These are phyloP conservation scores for Sebastes schlegelii DNA, from an alignment of 2,113 vertebrate genomes.

Conservation along the genomic window DNA sequence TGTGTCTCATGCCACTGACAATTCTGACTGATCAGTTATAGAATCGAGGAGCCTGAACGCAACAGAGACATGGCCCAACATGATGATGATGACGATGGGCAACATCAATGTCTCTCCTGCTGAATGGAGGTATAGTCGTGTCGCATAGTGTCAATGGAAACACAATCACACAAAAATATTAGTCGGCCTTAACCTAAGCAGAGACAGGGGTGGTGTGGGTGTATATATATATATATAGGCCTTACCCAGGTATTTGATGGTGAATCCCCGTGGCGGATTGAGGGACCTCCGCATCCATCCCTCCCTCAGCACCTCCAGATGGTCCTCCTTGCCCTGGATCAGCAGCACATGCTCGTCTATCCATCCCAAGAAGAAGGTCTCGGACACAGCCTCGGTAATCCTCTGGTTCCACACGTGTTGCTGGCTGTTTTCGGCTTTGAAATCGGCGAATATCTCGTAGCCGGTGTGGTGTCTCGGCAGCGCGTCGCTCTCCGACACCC, in stretches of 20 bases:
- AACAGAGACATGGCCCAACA: neutral
- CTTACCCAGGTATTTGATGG: constrained; percentile 96
- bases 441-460: constrained; percentile 97
- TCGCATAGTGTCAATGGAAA: neutral
- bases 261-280: constrained; percentile 92
- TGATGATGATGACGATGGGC: neutral
- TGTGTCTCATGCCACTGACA: neutral
- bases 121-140: neutral
- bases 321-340: constrained; percentile 95
- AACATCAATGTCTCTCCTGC: neutral
- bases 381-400: constrained; percentile 92
- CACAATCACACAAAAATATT: neutral
- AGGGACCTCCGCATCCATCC: constrained; percentile 94
- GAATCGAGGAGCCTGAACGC: neutral
- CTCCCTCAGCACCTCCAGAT: constrained; percentile 94
- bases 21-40: neutral
- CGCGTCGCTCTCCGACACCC: constrained; percentile 83
- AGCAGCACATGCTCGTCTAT: constrained; percentile 97
- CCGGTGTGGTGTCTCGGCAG: constrained; percentile 91
- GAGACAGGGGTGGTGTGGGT: neutral
- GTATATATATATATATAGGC: neutral
- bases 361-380: constrained; percentile 97
- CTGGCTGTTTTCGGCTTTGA: constrained; percentile 95
- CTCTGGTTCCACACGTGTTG: constrained; percentile 94
- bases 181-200: neutral